Evolutionary conservation across 2,888 invertebrate species (phyloP).

Genomic region (Himalopsyche tibetana): DNA sequence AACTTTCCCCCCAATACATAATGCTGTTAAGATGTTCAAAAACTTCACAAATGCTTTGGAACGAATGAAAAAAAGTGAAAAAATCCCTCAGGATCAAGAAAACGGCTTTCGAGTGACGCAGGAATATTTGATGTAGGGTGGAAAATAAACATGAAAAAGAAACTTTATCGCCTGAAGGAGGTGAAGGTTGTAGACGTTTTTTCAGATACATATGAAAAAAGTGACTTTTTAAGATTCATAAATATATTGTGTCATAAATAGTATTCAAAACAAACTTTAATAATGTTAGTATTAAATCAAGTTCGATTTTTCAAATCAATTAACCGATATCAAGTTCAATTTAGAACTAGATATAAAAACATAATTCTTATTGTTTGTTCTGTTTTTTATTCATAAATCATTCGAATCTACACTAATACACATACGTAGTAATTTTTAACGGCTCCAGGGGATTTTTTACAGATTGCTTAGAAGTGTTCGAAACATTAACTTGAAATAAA

Average conservation of each 20-base stretch:
- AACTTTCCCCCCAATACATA: conserved; percentile 9
- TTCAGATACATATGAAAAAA: background rate
- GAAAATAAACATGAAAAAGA: conserved; percentile 25
- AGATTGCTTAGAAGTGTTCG: too few relatives aligned
- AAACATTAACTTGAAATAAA: too few relatives aligned
- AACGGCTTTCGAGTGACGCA: conserved; percentile 50
- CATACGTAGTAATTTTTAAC: too few relatives aligned
- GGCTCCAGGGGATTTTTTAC: too few relatives aligned
- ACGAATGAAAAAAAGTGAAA: conserved; percentile 41
- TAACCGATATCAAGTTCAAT: too few relatives aligned
- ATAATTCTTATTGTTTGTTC: too few relatives aligned
- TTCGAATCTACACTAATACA: too few relatives aligned
- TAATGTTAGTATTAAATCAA: too few relatives aligned
- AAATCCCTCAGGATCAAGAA: conserved; percentile 56
- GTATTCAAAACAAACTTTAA: too few relatives aligned
- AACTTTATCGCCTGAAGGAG: conserved; percentile 48
- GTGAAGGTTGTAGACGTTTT: conserved; percentile 28
- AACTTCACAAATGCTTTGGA: conserved; percentile 46
- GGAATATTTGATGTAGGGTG: conserved; percentile 57
- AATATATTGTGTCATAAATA: background rate
- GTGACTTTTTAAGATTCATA: background rate
- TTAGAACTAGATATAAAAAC: too few relatives aligned
- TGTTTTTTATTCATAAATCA: too few relatives aligned
- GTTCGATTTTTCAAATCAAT: too few relatives aligned
- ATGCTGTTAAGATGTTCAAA: conserved; percentile 54